A percentile compares a stretch with the other conserved stretches of the same genome.
These are phyloP conservation scores for Hoplodrina blanda DNA, from an alignment of 2,888 invertebrate species.

Conservation along the genomic window DNA sequence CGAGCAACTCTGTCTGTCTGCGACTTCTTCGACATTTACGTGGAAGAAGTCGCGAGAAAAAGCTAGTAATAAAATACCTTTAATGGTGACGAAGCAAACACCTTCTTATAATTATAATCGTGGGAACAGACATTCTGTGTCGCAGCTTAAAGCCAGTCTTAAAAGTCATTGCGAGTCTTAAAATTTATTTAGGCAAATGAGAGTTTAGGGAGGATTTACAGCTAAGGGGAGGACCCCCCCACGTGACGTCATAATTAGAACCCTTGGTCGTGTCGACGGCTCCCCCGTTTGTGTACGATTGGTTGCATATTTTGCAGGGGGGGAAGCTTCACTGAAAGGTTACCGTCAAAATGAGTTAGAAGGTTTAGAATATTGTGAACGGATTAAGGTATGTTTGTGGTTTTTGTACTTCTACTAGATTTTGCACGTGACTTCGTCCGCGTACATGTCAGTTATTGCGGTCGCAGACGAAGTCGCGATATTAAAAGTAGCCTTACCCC, in stretches of 20 bases:
- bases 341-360: neutral
- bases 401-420: too few species aligned
- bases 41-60: too few species aligned
- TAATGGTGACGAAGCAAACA: neutral
- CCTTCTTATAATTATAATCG: neutral
- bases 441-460: too few species aligned
- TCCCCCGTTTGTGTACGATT: neutral
- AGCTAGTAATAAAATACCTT: too few species aligned
- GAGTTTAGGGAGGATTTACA: constrained; percentile 31
- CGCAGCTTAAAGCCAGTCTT: neutral
- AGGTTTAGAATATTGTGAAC: neutral
- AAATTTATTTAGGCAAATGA: constrained; percentile 44
- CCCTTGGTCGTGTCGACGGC: neutral
- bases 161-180: constrained; percentile 20
- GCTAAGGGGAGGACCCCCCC: neutral
- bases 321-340: neutral
- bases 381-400: neutral
- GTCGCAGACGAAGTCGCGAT: too few species aligned
- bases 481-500: too few species aligned
- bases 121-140: neutral
- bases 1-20: too few species aligned
- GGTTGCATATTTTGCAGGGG: constrained; percentile 8
- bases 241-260: constrained; percentile 25
- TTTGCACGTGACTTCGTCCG: too few species aligned
- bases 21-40: too few species aligned